A percentile compares a stretch with the other conserved stretches of the same genome.
phyloP scores from a whole-genome alignment of 2,797 vertebrate species.

The Diceros bicornis region DNA sequence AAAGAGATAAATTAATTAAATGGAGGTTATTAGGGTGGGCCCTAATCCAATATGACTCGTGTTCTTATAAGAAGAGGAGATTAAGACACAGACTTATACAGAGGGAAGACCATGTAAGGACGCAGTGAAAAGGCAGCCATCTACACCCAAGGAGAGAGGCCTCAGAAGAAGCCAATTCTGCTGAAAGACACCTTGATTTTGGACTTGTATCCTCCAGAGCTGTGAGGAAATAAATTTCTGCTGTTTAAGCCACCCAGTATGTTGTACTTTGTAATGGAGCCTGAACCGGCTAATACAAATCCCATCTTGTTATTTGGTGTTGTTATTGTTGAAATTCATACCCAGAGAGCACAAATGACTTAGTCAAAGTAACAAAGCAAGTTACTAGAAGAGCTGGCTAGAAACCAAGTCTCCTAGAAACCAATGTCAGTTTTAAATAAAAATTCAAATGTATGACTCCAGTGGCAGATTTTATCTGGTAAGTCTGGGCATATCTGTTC shows the following conservation, averaged over 20 bases:
- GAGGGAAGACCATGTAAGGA: neutral
- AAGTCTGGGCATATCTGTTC: neutral
- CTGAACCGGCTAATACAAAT: neutral
- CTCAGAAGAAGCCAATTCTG: neutral
- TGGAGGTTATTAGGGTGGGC: neutral
- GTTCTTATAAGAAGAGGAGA: neutral
- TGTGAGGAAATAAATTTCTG: neutral
- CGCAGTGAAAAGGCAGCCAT: neutral
- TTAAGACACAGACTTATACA: neutral
- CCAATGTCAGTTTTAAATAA: slow-evolving; percentile 36
- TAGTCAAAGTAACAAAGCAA: neutral
- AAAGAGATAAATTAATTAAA: slow-evolving; percentile 4
- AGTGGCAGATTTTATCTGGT: neutral
- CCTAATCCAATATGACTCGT: neutral
- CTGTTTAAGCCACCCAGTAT: neutral
- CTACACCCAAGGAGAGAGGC: neutral
- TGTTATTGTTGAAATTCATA: neutral
- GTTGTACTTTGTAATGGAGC: neutral
- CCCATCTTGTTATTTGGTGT: neutral
- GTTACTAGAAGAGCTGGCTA: neutral
- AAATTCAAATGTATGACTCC: neutral
- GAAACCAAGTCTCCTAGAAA: neutral
- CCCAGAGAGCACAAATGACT: neutral
- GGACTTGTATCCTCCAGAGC: neutral
- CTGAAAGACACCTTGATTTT: neutral